Evolutionary conservation across 1,140 invertebrate species (phyloP).

Genomic region (Drosophila subobscura): DNA sequence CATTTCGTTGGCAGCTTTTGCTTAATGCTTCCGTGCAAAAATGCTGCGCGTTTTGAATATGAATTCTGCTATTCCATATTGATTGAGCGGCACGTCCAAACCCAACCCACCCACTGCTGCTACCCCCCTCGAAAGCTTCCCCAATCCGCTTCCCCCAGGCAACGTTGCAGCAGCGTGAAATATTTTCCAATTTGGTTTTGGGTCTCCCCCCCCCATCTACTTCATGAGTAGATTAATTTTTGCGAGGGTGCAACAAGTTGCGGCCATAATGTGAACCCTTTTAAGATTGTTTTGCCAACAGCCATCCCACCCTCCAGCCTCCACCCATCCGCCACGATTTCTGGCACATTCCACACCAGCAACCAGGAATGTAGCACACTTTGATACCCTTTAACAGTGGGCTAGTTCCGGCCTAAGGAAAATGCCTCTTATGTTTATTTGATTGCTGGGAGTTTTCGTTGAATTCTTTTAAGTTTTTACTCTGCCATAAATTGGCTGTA

Average conservation of each 20-base stretch:
- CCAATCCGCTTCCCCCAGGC: not conserved
- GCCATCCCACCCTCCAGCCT: not conserved
- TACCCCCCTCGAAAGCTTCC: not conserved
- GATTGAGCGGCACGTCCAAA: conserved; percentile 48
- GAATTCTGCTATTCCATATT: conserved; percentile 72
- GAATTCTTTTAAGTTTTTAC: too few species aligned
- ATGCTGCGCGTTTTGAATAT: conserved; percentile 66
- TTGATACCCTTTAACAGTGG: too few species aligned
- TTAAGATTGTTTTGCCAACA: not conserved
- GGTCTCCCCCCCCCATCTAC: not conserved
- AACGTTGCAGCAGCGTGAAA: conserved; percentile 14
- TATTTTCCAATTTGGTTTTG: conserved; percentile 47
- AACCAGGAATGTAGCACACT: too few species aligned
- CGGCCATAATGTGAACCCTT: not conserved
- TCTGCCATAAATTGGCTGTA: too few species aligned
- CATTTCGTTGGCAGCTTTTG: conserved; percentile 57
- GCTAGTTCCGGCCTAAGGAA: too few species aligned
- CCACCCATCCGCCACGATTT: too few species aligned
- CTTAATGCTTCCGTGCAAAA: conserved; percentile 46
- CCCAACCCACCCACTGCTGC: not conserved
- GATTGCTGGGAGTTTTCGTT: too few species aligned
- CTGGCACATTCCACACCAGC: too few species aligned
- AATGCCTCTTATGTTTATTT: too few species aligned
- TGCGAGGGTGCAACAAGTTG: conserved; percentile 36
- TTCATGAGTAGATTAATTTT: conserved; percentile 8